Evolutionary conservation across 2,888 invertebrate genomes (phyloP).

Genomic region (Pelosia muscerda): DNA sequence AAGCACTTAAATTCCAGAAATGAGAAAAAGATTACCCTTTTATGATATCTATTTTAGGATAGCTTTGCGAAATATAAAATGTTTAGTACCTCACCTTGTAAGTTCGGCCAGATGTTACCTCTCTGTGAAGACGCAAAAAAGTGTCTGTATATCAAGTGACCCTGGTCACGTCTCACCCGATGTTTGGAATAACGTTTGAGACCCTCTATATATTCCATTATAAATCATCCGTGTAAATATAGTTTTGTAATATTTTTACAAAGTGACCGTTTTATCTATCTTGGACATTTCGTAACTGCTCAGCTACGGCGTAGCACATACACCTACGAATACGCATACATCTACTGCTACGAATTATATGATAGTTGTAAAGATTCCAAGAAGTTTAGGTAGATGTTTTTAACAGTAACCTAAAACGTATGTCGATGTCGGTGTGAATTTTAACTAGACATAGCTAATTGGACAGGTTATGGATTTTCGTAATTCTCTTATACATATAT

Average conservation of each 20-base stretch:
- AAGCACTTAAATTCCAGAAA: constrained; percentile 28
- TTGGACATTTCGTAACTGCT: background rate
- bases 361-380: background rate
- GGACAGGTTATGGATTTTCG: too few species aligned
- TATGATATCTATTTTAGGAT: constrained; percentile 34
- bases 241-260: constrained; percentile 25
- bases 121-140: constrained; percentile 29
- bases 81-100: constrained; percentile 45
- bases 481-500: too few species aligned
- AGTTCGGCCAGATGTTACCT: constrained; percentile 47
- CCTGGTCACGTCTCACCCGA: constrained; percentile 46
- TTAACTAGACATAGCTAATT: too few species aligned
- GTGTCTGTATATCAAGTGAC: constrained; percentile 34
- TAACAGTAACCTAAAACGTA: too few species aligned
- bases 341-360: background rate
- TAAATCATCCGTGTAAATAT: constrained; percentile 21
- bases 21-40: constrained; percentile 29
- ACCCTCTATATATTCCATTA: constrained; percentile 31
- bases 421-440: too few species aligned
- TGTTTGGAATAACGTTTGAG: constrained; percentile 39
- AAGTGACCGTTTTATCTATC: background rate
- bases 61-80: constrained; percentile 34
- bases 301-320: constrained; percentile 1
- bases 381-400: background rate
- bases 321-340: background rate